Percentiles rank a stretch among this genome's conserved stretches.
Evolutionary conservation across 2,888 invertebrate genomes (phyloP).

Genomic region (Erebia palarica): DNA sequence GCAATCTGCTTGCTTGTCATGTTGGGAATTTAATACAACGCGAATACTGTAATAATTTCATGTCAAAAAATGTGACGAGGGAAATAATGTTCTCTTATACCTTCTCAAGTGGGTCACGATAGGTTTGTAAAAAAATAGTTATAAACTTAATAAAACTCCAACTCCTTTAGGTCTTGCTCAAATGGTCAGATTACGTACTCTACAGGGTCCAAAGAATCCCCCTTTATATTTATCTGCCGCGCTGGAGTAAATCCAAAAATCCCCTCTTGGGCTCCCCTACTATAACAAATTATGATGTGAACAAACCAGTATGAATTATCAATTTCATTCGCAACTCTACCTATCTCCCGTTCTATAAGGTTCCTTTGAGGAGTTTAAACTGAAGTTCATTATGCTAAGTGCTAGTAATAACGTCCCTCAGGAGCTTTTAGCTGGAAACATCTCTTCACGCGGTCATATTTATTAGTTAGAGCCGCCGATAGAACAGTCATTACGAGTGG

Average conservation of each 20-base stretch:
- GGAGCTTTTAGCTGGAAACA: constrained; percentile 55
- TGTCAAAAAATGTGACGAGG: background rate
- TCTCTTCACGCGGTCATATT: constrained; percentile 62
- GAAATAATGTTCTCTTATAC: background rate
- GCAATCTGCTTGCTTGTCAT: background rate
- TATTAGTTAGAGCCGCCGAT: constrained; percentile 51
- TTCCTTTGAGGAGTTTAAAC: constrained; percentile 19
- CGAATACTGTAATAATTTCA: constrained; percentile 2
- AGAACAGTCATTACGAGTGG: background rate
- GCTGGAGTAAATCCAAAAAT: too few relatives aligned
- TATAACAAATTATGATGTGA: too few relatives aligned
- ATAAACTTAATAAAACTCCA: too few relatives aligned
- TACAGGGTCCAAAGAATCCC: too few relatives aligned
- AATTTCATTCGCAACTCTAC: background rate
- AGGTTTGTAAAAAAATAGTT: too few relatives aligned
- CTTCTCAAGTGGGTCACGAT: too few relatives aligned
- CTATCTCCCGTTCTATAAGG: background rate
- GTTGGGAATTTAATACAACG: constrained; percentile 7
- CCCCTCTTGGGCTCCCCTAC: too few relatives aligned
- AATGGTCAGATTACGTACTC: too few relatives aligned
- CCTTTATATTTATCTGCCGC: too few relatives aligned
- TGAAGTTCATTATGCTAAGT: constrained; percentile 19
- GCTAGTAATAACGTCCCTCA: constrained; percentile 56
- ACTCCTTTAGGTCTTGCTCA: too few relatives aligned
- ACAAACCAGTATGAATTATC: too few relatives aligned